Evolutionary conservation across 2,113 vertebrate species (phyloP).

Genomic region (Misgurnus anguillicaudatus): DNA sequence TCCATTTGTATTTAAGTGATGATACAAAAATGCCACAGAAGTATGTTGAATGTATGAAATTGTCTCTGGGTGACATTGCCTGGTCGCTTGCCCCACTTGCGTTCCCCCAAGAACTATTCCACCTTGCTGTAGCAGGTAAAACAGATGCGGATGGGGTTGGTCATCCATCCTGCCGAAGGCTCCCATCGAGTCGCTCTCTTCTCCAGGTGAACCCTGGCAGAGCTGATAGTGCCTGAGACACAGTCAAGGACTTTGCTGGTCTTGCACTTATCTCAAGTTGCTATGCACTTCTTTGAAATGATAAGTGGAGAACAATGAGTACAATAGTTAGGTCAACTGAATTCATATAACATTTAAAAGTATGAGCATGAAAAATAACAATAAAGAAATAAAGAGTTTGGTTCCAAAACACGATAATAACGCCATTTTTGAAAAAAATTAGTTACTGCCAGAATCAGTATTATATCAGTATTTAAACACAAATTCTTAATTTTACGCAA

Average conservation of each 20-base stretch:
- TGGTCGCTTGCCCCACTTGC: conserved; percentile 28
- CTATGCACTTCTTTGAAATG: conserved; percentile 20
- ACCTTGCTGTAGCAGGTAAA: conserved; percentile 55
- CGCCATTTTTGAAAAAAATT: no score
- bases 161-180: conserved; percentile 55
- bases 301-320: conserved; percentile 9
- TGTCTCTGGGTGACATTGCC: conserved; percentile 43
- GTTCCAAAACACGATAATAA: no score
- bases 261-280: conserved; percentile 54
- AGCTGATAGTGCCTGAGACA: conserved; percentile 47
- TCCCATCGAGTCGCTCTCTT: conserved; percentile 34
- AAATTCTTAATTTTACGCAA: no score
- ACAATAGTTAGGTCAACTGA: background rate
- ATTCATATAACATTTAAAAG: background rate
- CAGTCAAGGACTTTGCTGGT: conserved; percentile 63
- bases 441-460: no score
- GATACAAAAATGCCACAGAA: conserved; percentile 11
- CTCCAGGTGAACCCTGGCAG: conserved; percentile 31
- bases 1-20: conserved; percentile 23
- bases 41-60: conserved; percentile 28
- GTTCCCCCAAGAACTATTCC: conserved; percentile 48
- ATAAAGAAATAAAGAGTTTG: no score
- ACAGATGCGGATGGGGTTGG: conserved; percentile 53
- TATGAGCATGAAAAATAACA: no score
- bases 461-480: no score